phyloP scores from a whole-genome alignment of 1,140 invertebrate genomes.

The Pogonognathellus flavescens region DNA sequence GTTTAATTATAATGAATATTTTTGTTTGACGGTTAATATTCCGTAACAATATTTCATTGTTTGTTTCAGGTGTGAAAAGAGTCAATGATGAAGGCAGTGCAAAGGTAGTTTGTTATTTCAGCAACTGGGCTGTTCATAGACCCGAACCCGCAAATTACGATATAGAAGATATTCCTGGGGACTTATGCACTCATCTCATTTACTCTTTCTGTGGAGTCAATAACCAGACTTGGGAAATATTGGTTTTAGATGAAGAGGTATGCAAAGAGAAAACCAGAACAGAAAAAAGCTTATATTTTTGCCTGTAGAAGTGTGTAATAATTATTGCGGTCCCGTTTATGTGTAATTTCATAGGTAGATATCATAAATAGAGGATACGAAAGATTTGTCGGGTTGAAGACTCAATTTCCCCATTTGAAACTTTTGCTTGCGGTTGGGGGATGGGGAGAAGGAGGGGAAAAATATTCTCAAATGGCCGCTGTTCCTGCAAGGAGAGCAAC shows the following conservation, averaged over 20 bases:
- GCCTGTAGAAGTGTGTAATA: too few relatives aligned
- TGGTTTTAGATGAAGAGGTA: slow-evolving; percentile 68
- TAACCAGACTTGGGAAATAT: slow-evolving; percentile 69
- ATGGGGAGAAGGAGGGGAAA: slow-evolving; percentile 63
- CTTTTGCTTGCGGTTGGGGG: slow-evolving; percentile 79
- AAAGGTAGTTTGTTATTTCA: slow-evolving; percentile 86
- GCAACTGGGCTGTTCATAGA: slow-evolving; percentile 91
- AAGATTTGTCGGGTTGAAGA: slow-evolving; percentile 82
- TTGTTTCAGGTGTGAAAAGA: neutral
- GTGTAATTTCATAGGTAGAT: slow-evolving; percentile 76
- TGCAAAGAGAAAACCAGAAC: too few relatives aligned
- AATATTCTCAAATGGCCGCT: slow-evolving; percentile 70
- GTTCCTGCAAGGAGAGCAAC: slow-evolving; percentile 62
- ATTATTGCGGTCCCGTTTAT: too few relatives aligned
- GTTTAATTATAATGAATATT: too few relatives aligned
- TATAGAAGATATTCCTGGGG: slow-evolving; percentile 85
- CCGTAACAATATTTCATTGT: neutral
- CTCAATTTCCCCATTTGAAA: slow-evolving; percentile 81
- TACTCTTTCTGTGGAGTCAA: slow-evolving; percentile 70
- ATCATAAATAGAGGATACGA: slow-evolving; percentile 81
- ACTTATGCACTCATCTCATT: slow-evolving; percentile 71
- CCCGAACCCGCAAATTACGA: slow-evolving; percentile 84
- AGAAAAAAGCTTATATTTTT: too few relatives aligned
- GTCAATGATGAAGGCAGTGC: slow-evolving; percentile 55
- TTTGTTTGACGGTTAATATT: neutral